Evolutionary conservation across 2,113 vertebrate species (phyloP), one percentile per base, ranked within the genome.

Genomic region (Calonectris borealis): DNA sequence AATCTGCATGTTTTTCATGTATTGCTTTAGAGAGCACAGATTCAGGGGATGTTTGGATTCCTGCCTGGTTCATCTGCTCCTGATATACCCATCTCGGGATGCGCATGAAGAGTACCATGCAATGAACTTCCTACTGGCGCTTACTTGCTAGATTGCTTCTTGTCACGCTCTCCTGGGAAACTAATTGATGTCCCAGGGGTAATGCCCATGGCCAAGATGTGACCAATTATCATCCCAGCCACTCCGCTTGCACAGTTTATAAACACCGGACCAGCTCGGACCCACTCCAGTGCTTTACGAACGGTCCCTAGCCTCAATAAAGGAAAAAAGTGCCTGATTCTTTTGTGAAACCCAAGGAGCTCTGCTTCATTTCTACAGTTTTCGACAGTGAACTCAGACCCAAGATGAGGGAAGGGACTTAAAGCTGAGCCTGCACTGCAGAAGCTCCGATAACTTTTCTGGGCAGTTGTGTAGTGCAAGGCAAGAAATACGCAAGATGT

Each of bases 11-110:
- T 77, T 90, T 96, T 36, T 58, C 46, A 18, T 16, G 7, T 11
- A 24, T 40, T 69, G 46, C 34, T 86, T 44, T 32, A 22, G 51
- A 46, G 14, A 70, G 40, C 9, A 32, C 13, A 64, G 61, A 34
- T 55, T 65, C 18, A 20, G 38, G 15, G 27, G 26, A 22, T 11
- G 44, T 60, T 15, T 60, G 42, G 38, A 31, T 72, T 70, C 26
- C 34, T 6, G 5, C 49, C 29, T 71, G 66, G 27, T 49, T 66
- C 66, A 36, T 15, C 46, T 73, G 54, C 72, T 40, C 46, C 75
- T 6, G 5, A n/a, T 22, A 38, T 1, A 11, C 10, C 44, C 21
- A 34, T 3, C 61, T 75, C 0, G 0, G 71, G 38, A 72, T 51
- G 40, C 3, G 3, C 57, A 31, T 0, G 3, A 48, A 16, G 31